Evolutionary conservation across 1,140 invertebrate species (phyloP).

Genomic region (Ditylenchus dipsaci): DNA sequence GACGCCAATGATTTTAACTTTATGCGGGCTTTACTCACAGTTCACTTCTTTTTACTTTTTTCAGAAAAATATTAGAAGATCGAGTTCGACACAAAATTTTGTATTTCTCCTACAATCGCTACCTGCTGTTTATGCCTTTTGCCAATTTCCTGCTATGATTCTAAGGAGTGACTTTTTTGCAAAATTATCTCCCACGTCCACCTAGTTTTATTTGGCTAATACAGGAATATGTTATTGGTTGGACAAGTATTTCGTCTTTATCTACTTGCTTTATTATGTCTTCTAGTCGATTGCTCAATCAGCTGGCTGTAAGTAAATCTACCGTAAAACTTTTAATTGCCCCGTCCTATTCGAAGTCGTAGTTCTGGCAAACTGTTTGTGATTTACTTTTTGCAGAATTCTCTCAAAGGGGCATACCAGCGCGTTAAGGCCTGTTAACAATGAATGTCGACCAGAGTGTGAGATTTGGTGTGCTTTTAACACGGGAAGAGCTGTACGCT

Average conservation of each 20-base stretch:
- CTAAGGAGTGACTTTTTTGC: not conserved
- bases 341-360: no score
- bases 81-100: no score
- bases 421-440: no score
- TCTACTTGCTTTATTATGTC: not conserved
- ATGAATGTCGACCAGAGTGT: not conserved
- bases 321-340: no score
- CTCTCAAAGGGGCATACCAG: no score
- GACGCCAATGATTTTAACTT: no score
- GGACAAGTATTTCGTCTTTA: not conserved
- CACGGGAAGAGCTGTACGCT: no score
- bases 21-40: no score
- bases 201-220: not conserved
- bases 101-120: no score
- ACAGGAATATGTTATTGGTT: conserved; percentile 2
- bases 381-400: not conserved
- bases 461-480: no score
- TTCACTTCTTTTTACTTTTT: no score
- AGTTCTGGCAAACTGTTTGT: not conserved
- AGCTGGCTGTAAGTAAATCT: conserved; percentile 11
- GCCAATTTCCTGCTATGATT: not conserved
- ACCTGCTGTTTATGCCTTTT: not conserved
- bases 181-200: not conserved
- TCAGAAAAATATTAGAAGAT: no score
- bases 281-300: not conserved